phyloP scores from a whole-genome alignment of 2,888 invertebrate genomes.

The Coelogynopora nodosa region DNA sequence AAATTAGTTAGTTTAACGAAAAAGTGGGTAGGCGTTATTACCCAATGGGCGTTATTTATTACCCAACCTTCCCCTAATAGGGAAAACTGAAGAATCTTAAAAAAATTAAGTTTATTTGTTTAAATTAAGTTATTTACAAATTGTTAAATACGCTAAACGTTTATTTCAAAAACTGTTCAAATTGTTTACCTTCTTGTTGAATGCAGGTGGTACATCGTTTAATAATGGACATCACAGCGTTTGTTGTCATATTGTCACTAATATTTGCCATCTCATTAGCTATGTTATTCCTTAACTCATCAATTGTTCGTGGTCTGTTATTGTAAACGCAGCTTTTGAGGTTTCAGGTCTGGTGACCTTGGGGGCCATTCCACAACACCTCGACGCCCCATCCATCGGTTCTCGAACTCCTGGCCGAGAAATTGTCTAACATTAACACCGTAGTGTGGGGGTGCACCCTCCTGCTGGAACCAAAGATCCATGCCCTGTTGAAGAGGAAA shows the following conservation, averaged over 20 bases:
- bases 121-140: neutral
- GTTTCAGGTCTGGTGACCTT: constrained; percentile 41
- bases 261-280: neutral
- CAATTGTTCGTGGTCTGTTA: neutral
- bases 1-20: neutral
- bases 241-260: neutral
- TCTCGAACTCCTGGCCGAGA: constrained; percentile 19
- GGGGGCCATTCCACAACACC: constrained; percentile 42
- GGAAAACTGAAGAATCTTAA: neutral
- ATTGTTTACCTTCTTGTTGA: neutral
- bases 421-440: constrained; percentile 21
- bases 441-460: constrained; percentile 37
- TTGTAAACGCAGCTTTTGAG: constrained; percentile 37
- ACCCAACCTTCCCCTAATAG: neutral
- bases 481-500: neutral
- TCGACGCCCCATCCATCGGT: constrained; percentile 37
- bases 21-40: neutral
- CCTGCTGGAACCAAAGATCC: constrained; percentile 32
- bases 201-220: neutral
- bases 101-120: neutral
- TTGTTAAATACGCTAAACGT: neutral
- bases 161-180: neutral
- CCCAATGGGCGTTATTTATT: too few relatives aligned
- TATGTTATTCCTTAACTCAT: constrained; percentile 7
- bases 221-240: neutral